Percentiles rank a stretch among this genome's conserved stretches.
Conservation (phyloP, 1,140 invertebrate genomes). For the Euura lappo region DNA sequence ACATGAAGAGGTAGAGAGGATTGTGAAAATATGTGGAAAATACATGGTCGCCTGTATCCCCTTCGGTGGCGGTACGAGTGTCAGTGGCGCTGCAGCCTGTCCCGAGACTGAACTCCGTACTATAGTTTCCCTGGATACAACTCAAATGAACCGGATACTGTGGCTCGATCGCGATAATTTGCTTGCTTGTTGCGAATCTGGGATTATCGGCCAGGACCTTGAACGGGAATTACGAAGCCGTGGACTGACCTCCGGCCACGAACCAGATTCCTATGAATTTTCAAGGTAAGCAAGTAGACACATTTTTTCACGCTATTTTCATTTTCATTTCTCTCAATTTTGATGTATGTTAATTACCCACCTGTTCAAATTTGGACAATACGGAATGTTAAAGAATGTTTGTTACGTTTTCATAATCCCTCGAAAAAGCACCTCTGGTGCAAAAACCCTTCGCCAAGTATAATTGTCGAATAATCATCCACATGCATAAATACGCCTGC, state of each 20-base stretch:
- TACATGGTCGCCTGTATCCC: constrained; percentile 89
- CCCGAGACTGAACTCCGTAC: constrained; percentile 80
- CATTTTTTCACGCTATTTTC: too few relatives aligned
- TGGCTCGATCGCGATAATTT: constrained; percentile 94
- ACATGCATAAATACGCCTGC: too few relatives aligned
- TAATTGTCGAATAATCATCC: too few relatives aligned
- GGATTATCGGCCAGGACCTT: constrained; percentile 94
- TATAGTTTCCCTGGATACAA: constrained; percentile 92
- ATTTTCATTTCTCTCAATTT: too few relatives aligned
- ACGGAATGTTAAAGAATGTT: too few relatives aligned
- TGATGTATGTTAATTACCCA: too few relatives aligned
- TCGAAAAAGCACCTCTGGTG: too few relatives aligned
- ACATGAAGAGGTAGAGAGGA: constrained; percentile 82
- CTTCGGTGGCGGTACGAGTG: constrained; percentile 96
- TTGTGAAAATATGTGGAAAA: constrained; percentile 80
- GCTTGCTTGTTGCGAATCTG: constrained; percentile 82
- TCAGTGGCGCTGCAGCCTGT: constrained; percentile 89
- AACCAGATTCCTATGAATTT: constrained; percentile 98
- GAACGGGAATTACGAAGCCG: constrained; percentile 75
- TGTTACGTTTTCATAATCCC: too few relatives aligned
- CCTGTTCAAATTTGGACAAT: too few relatives aligned
- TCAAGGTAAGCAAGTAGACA: constrained; percentile 64
- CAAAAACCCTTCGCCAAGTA: too few relatives aligned
- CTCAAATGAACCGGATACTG: constrained; percentile 94
- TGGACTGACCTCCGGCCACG: constrained; percentile 88